Base-by-base conservation (phyloP, 2,888 invertebrate genomes). In the Dusona sp. region DNA sequence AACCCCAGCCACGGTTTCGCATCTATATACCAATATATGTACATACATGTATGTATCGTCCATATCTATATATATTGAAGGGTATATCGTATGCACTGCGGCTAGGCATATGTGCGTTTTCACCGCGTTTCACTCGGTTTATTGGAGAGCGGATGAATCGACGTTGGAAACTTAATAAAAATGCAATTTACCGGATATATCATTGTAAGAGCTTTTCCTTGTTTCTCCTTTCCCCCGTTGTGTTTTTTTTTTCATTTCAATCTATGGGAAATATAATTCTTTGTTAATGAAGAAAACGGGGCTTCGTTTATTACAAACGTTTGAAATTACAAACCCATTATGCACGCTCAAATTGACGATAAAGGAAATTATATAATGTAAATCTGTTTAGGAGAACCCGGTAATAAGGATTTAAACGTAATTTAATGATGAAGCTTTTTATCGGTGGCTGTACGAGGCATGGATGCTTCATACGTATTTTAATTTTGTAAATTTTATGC, bases 131-230 rank as follows among this genome's bases (percentile, higher is more conserved):
- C 73, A 22, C 83, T 74, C 81, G 84, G 68, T 84, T 86, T 86
- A 86, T 86, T 79, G 84, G 74, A 80, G 80, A 86, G 73, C 78
- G 73, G 68, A 86, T 86, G 81, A 84, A 79, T 84, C 84, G 84
- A 81, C 65, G 54, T 33, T 73, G 78, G 73, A 68, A 68, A 79
- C 83, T 86, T 81, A 84, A 86, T 86, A 86, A 86, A 86, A 86
- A 86, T 84, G 68, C 84, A 84, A 86, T 86, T 84, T 86, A 84
- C 73, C 80, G 80, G 81, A 79, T 84, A 80, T 80, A 84, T 86
- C 85, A 79, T 83, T 48, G 64, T 57, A 51, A 81, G 54, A 38
- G 78, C 65, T 86, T 54, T 73, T 74, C 72, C 25, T 54, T 48
- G 25, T 78, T 73, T 25, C 36, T 48, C 48, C n/a, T 25, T 54